phyloP scores from a whole-genome alignment of 2,113 vertebrate genomes.

The Hippocampus mohnikei region DNA sequence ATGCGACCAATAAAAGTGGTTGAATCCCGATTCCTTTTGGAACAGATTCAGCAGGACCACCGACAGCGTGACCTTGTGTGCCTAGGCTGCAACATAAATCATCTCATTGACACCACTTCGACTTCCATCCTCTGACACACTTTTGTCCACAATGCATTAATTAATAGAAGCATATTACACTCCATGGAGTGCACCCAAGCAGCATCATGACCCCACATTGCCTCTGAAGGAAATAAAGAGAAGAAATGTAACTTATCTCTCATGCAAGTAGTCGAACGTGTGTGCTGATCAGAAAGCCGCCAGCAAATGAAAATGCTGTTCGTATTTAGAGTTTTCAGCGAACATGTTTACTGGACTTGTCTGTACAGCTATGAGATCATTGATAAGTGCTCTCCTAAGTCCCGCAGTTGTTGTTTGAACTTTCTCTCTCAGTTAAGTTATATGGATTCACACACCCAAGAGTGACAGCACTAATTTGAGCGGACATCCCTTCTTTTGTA shows the following conservation, averaged over 20 bases:
- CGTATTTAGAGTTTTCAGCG: background rate
- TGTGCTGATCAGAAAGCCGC: background rate
- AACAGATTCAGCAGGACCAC: conserved; percentile 24
- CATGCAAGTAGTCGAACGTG: background rate
- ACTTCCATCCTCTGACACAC: conserved; percentile 41
- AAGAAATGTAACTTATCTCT: conserved; percentile 26
- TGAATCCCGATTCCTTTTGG: conserved; percentile 13
- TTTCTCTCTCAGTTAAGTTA: conserved; percentile 1
- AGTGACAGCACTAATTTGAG: conserved; percentile 34
- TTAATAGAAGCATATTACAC: conserved; percentile 21
- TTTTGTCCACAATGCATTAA: conserved; percentile 47
- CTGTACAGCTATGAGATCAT: background rate
- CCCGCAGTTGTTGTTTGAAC: conserved; percentile 12
- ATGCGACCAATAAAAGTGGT: background rate
- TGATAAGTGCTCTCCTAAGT: background rate
- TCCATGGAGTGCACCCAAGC: conserved; percentile 37
- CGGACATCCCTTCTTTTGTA: conserved; percentile 28
- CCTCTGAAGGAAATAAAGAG: conserved; percentile 20
- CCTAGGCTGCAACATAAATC: conserved; percentile 57
- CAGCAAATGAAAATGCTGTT: background rate
- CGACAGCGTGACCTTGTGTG: conserved; percentile 44
- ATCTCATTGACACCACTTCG: conserved; percentile 50
- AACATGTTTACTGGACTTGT: background rate
- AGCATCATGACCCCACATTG: conserved; percentile 36
- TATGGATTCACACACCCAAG: background rate